These are phyloP conservation scores for Lysandra coridon DNA, from an alignment of 2,888 invertebrate species.

Conservation along the genomic window DNA sequence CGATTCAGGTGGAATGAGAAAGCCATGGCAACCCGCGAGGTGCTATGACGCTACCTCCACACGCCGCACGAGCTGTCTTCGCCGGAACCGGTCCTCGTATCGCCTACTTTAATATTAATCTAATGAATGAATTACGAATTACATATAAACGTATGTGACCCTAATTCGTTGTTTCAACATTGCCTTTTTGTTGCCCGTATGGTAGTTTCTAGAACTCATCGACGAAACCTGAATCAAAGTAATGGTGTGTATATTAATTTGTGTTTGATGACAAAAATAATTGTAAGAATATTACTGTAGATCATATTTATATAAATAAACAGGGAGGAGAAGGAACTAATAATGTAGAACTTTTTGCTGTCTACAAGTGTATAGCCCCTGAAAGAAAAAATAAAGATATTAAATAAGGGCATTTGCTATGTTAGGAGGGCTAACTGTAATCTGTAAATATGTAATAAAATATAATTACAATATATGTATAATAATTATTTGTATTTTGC, in stretches of 20 bases:
- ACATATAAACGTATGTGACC: conserved; percentile 7
- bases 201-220: not conserved
- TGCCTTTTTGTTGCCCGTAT: not conserved
- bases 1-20: not conserved
- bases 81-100: conserved; percentile 47
- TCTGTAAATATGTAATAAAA: too few species aligned
- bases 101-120: conserved; percentile 46
- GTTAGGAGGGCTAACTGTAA: too few species aligned
- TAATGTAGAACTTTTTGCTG: too few species aligned
- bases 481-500: not conserved
- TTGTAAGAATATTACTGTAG: too few species aligned
- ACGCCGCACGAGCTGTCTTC: conserved; percentile 49
- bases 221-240: too few species aligned
- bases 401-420: too few species aligned
- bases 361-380: too few species aligned
- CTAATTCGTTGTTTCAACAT: not conserved
- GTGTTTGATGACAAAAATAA: too few species aligned
- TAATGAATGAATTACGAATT: conserved; percentile 45
- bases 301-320: too few species aligned
- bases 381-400: too few species aligned
- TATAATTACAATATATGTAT: not conserved
- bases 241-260: too few species aligned
- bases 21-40: conserved; percentile 12
- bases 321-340: too few species aligned
- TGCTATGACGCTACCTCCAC: conserved; percentile 44